phyloP scores from a whole-genome alignment of 2,888 invertebrate genomes.

The Macaria liturata region DNA sequence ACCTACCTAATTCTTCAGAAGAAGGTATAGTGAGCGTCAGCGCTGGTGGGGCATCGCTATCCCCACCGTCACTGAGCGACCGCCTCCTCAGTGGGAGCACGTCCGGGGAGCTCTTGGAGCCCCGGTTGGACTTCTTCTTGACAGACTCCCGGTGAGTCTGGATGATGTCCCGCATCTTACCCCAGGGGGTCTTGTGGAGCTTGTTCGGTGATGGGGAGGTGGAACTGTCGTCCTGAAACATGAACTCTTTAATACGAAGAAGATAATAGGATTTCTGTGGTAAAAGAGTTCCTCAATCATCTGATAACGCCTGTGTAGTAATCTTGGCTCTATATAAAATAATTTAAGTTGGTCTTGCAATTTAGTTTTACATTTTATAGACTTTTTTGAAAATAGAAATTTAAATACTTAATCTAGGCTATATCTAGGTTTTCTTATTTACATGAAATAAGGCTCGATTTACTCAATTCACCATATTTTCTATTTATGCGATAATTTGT shows the following conservation, averaged over 20 bases:
- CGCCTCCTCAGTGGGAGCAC: slow-evolving; percentile 64
- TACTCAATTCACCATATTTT: too few relatives aligned
- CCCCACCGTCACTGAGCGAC: slow-evolving; percentile 75
- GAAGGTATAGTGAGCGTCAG: slow-evolving; percentile 85
- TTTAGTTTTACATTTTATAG: too few relatives aligned
- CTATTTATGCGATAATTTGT: too few relatives aligned
- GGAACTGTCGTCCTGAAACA: slow-evolving; percentile 72
- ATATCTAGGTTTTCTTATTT: too few relatives aligned
- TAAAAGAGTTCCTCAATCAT: too few relatives aligned
- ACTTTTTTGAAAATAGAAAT: too few relatives aligned
- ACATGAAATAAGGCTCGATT: too few relatives aligned
- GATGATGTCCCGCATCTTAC: slow-evolving; percentile 90
- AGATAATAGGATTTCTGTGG: too few relatives aligned
- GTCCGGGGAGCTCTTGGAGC: slow-evolving; percentile 69
- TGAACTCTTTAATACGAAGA: background rate
- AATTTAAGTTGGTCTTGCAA: too few relatives aligned
- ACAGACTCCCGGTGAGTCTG: slow-evolving; percentile 87
- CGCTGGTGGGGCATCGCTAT: slow-evolving; percentile 76
- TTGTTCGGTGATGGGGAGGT: slow-evolving; percentile 80
- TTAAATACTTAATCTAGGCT: too few relatives aligned
- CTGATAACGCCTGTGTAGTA: too few relatives aligned
- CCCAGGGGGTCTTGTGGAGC: slow-evolving; percentile 88
- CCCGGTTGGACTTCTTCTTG: slow-evolving; percentile 80
- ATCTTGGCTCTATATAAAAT: too few relatives aligned
- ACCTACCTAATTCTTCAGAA: slow-evolving; percentile 80